Percentiles rank a stretch among this genome's conserved stretches.
Evolutionary conservation across 2,113 vertebrate species (phyloP).

Genomic region (Heterochromis multidens): DNA sequence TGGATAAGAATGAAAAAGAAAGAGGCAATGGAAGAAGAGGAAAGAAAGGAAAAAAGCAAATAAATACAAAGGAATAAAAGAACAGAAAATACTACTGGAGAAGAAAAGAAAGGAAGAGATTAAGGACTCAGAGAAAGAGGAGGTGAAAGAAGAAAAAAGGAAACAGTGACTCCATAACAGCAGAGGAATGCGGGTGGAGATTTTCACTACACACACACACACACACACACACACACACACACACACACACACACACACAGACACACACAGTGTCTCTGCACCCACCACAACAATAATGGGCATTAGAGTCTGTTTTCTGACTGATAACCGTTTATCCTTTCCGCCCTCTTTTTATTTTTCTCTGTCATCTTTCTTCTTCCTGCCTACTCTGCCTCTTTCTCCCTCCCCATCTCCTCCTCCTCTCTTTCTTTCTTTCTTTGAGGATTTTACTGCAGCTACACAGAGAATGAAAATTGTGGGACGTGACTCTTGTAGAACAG

Average conservation of each 20-base stretch:
- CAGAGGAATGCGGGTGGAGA: not conserved
- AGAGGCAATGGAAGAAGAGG: not conserved
- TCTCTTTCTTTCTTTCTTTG: not conserved
- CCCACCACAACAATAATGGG: conserved; percentile 9
- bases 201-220: not conserved
- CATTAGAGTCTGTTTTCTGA: conserved; percentile 25
- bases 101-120: not conserved
- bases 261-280: not conserved
- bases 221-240: not conserved
- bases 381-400: not conserved
- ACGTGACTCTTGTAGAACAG: not conserved
- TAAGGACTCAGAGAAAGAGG: not conserved
- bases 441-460: not conserved
- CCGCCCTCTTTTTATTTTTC: not conserved
- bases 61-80: not conserved
- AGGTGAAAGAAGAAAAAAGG: not conserved
- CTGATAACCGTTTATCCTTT: conserved; percentile 37
- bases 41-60: not conserved
- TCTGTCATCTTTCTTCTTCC: not conserved
- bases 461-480: not conserved
- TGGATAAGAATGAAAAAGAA: not conserved
- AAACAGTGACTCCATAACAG: not conserved
- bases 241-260: not conserved
- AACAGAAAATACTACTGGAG: not conserved
- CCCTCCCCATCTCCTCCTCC: not conserved